phyloP scores from a whole-genome alignment of 1,140 invertebrate species.

The Cyclargus thomasi region DNA sequence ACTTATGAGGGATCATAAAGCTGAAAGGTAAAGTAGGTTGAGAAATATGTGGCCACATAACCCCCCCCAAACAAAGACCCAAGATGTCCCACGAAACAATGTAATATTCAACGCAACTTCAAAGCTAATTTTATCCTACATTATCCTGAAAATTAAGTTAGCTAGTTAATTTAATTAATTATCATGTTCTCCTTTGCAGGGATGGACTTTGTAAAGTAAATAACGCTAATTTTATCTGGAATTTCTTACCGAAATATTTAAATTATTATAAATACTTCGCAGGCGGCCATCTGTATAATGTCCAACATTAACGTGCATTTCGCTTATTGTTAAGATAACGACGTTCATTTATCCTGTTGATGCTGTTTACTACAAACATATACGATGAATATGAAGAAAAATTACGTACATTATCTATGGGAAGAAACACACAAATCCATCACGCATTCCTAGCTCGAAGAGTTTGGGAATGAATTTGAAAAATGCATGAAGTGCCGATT shows the following conservation, averaged over 20 bases:
- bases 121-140: not conserved
- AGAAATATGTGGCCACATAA: not conserved
- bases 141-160: not conserved
- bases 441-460: not conserved
- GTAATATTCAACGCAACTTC: not conserved
- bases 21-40: not conserved
- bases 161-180: not conserved
- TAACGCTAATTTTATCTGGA: not conserved
- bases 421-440: not conserved
- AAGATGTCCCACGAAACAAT: not conserved
- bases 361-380: not conserved
- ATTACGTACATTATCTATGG: not conserved
- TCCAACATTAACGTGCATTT: not conserved
- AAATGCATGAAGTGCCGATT: not conserved
- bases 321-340: not conserved
- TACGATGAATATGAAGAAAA: not conserved
- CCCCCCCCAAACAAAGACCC: not conserved
- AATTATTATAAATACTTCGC: not conserved
- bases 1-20: slow-evolving; percentile 1
- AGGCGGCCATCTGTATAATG: not conserved
- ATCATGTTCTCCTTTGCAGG: not conserved
- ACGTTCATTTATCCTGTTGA: not conserved
- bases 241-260: not conserved
- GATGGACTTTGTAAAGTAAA: not conserved
- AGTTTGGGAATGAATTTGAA: not conserved